Conservation (phyloP, 1,140 invertebrate species). For the honey bee (Apis mellifera) region DNA sequence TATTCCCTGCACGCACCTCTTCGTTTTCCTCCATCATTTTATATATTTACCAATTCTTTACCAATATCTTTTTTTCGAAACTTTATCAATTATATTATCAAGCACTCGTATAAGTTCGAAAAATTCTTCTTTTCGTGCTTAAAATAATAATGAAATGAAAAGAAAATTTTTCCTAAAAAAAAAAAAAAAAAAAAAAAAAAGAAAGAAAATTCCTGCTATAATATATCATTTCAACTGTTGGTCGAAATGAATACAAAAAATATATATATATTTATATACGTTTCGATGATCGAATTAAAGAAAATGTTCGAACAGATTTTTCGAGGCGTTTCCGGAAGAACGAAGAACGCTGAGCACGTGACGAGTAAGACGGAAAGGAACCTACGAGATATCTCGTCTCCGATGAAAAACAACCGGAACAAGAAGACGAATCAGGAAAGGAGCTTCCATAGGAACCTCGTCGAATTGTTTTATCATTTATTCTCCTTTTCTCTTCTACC, state of each 20-base stretch:
- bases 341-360: constrained; percentile 9
- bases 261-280: too few relatives aligned
- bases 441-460: constrained; percentile 46
- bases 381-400: constrained; percentile 17
- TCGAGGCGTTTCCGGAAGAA: background rate
- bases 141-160: background rate
- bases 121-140: background rate
- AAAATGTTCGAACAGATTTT: background rate
- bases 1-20: constrained; percentile 40
- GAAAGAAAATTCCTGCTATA: background rate
- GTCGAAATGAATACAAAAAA: too few relatives aligned
- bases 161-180: too few relatives aligned
- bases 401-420: constrained; percentile 12
- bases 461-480: constrained; percentile 5
- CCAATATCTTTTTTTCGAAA: too few relatives aligned
- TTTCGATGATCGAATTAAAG: background rate
- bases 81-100: background rate
- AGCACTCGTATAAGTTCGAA: background rate
- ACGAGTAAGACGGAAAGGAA: constrained; percentile 34
- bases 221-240: background rate
- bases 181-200: background rate
- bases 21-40: constrained; percentile 27
- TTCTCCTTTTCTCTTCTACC: background rate
- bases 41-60: background rate
- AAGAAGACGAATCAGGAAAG: constrained; percentile 43